phyloP scores from a whole-genome alignment of 2,797 vertebrate genomes.

The Nyctalus aviator region DNA sequence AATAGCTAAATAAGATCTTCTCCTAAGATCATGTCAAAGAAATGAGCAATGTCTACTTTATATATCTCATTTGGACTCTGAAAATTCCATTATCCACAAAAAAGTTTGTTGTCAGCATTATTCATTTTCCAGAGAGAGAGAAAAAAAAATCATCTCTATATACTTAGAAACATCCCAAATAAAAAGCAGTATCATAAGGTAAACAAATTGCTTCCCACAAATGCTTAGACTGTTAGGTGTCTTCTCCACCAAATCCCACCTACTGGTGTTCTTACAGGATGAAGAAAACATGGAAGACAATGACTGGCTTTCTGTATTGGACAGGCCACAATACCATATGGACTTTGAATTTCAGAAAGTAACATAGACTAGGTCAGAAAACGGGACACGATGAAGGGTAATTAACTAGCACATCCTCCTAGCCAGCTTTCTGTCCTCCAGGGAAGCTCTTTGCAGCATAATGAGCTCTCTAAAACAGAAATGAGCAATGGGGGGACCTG shows the following conservation, averaged over 20 bases:
- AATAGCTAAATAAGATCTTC: constrained; percentile 12
- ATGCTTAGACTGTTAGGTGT: neutral
- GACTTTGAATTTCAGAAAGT: neutral
- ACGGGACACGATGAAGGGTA: neutral
- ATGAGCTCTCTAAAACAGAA: neutral
- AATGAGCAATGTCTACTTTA: constrained; percentile 30
- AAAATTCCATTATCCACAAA: neutral
- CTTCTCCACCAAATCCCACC: neutral
- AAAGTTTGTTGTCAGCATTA: neutral
- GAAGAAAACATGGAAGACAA: neutral
- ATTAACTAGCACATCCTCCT: neutral
- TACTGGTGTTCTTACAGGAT: neutral
- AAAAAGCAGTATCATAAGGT: neutral
- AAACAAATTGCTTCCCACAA: constrained; percentile 29
- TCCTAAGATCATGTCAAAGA: neutral
- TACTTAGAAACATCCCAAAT: constrained; percentile 20
- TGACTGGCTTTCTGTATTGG: neutral
- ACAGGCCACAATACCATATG: neutral
- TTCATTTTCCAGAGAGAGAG: constrained; percentile 37
- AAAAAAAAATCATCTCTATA: neutral
- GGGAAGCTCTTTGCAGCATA: no score
- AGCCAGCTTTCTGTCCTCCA: neutral
- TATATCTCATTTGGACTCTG: neutral
- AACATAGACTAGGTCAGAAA: neutral
- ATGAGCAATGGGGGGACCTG: no score